These are phyloP conservation scores for Sisor rabdophorus DNA, from an alignment of 2,113 vertebrate species.

Conservation along the genomic window DNA sequence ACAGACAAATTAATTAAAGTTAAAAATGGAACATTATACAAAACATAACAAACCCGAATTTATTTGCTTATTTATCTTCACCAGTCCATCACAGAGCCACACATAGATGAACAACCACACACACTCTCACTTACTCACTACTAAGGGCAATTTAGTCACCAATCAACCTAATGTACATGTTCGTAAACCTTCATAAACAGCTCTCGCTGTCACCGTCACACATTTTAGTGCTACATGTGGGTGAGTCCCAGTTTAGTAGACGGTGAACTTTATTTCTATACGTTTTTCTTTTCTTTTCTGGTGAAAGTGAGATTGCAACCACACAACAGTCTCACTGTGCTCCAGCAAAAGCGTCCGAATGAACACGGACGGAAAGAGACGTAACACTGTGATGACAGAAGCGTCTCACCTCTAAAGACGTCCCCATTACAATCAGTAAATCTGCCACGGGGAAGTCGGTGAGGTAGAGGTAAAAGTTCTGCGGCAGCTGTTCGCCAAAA, in stretches of 20 bases:
- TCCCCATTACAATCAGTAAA: constrained; percentile 87
- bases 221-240: background rate
- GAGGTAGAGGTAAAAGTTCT: constrained; percentile 79
- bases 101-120: too few species aligned
- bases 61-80: too few species aligned
- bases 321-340: background rate
- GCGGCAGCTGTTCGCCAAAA: constrained; percentile 88
- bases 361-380: background rate
- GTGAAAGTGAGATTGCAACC: background rate
- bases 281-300: background rate
- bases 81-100: too few species aligned
- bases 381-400: background rate
- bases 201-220: background rate
- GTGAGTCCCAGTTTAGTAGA: background rate
- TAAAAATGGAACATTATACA: too few species aligned
- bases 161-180: too few species aligned
- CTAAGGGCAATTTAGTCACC: too few species aligned
- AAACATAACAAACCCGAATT: too few species aligned
- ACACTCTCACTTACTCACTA: too few species aligned
- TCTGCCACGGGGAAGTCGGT: constrained; percentile 85
- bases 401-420: constrained; percentile 84
- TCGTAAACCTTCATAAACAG: too few species aligned
- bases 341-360: background rate
- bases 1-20: too few species aligned
- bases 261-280: background rate